phyloP scores from a whole-genome alignment of 2,888 invertebrate species.

The Aleiodes alternator region DNA sequence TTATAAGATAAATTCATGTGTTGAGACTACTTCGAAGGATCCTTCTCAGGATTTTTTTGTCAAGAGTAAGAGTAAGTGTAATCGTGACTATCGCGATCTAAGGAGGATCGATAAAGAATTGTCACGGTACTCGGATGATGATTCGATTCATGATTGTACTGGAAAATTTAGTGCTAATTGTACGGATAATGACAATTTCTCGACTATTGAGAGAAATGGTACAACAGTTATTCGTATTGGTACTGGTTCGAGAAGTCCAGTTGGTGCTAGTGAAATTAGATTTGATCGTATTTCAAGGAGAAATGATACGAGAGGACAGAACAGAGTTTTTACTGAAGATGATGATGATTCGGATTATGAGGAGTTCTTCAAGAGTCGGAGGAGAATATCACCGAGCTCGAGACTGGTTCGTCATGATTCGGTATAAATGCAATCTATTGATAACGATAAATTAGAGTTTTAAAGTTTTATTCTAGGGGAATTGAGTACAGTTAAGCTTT shows the following conservation, averaged over 20 bases:
- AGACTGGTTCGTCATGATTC: background rate
- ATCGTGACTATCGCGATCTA: constrained; percentile 40
- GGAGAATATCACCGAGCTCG: background rate
- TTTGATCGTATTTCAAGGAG: constrained; percentile 14
- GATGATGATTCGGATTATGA: constrained; percentile 56
- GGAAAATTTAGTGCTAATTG: constrained; percentile 61
- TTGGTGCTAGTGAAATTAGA: constrained; percentile 37
- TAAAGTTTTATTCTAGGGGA: no score
- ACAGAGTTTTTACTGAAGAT: constrained; percentile 57
- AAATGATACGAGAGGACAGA: constrained; percentile 32
- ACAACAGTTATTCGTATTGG: constrained; percentile 67
- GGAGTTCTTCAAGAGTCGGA: constrained; percentile 21
- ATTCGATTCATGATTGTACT: constrained; percentile 64
- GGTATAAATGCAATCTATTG: background rate
- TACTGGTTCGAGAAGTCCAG: constrained; percentile 56
- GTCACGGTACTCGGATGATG: constrained; percentile 46
- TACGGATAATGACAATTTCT: constrained; percentile 56
- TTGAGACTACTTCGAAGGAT: constrained; percentile 42
- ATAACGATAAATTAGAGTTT: background rate
- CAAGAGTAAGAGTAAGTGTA: constrained; percentile 1
- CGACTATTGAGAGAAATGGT: constrained; percentile 64
- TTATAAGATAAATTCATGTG: constrained; percentile 31
- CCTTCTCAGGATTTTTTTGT: constrained; percentile 28
- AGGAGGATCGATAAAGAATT: constrained; percentile 44
- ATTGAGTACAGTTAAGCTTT: no score